phyloP scores from a whole-genome alignment of 2,888 invertebrate genomes.

The Drosophila fulvimacula region DNA sequence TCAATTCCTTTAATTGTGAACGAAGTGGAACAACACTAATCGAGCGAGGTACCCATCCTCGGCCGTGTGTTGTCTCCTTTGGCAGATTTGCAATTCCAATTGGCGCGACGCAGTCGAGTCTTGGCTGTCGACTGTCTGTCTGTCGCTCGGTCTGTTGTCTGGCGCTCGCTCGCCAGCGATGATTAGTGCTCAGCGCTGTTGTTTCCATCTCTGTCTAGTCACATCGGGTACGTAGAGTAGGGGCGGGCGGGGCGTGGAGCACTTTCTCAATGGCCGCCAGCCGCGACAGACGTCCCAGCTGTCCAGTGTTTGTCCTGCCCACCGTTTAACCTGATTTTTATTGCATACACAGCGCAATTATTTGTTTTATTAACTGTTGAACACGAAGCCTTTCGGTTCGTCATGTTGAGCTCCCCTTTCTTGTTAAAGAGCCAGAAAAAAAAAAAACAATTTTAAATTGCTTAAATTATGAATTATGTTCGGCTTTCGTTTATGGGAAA shows the following conservation, averaged over 20 bases:
- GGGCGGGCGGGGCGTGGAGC: not conserved
- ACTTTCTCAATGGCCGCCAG: slow-evolving; percentile 64
- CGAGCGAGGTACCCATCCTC: slow-evolving; percentile 16
- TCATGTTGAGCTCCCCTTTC: slow-evolving; percentile 45
- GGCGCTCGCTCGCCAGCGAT: slow-evolving; percentile 35
- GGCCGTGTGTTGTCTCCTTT: slow-evolving; percentile 28
- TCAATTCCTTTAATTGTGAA: slow-evolving; percentile 3
- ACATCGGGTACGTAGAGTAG: not conserved
- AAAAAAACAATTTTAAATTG: slow-evolving; percentile 67
- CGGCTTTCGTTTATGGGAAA: slow-evolving; percentile 54
- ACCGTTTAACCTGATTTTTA: slow-evolving; percentile 79
- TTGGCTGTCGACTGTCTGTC: slow-evolving; percentile 21
- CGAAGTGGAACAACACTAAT: not conserved
- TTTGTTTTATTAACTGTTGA: slow-evolving; percentile 81
- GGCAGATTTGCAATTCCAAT: slow-evolving; percentile 78
- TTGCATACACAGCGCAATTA: slow-evolving; percentile 75
- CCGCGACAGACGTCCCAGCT: slow-evolving; percentile 34
- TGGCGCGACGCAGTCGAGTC: slow-evolving; percentile 64
- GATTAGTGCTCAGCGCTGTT: slow-evolving; percentile 52
- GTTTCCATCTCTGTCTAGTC: slow-evolving; percentile 50
- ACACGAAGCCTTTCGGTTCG: slow-evolving; percentile 60
- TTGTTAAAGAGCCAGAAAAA: slow-evolving; percentile 28
- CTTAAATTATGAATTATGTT: slow-evolving; percentile 66
- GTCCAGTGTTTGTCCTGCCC: slow-evolving; percentile 53
- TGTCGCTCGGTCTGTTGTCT: slow-evolving; percentile 30